phyloP scores from a whole-genome alignment of 2,113 vertebrate species.

The Agapornis roseicollis region DNA sequence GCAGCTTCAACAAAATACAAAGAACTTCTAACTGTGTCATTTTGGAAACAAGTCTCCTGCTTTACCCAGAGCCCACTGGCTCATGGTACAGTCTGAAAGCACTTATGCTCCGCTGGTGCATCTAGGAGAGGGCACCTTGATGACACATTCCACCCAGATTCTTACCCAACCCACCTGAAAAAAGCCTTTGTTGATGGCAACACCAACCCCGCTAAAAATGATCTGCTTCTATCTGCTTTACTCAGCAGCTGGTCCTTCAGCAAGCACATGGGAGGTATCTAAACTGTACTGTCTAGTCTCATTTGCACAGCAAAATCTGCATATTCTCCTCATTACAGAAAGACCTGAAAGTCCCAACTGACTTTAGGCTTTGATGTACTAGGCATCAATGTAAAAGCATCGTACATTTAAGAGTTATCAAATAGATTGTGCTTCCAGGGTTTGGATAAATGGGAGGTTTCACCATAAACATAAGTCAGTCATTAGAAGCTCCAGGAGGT shows the following conservation, averaged over 20 bases:
- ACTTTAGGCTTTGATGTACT: neutral
- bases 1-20: neutral
- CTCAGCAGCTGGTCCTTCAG: neutral
- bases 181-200: neutral
- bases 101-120: neutral
- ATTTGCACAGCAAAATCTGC: neutral
- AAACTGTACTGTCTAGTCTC: neutral
- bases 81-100: neutral
- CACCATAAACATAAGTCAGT: neutral
- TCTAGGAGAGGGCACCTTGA: neutral
- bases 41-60: neutral
- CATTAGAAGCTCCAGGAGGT: neutral
- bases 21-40: neutral
- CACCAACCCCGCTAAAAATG: neutral
- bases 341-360: neutral
- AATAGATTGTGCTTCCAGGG: neutral
- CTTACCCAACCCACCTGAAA: neutral
- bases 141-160: neutral
- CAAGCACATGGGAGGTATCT: neutral
- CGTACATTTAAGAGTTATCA: neutral
- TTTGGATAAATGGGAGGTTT: slow-evolving; percentile 1
- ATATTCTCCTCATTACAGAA: neutral
- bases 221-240: neutral
- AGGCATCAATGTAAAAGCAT: neutral
- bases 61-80: neutral